Conservation (phyloP, 2,888 invertebrate genomes). For the Chromoteleia sp. region DNA sequence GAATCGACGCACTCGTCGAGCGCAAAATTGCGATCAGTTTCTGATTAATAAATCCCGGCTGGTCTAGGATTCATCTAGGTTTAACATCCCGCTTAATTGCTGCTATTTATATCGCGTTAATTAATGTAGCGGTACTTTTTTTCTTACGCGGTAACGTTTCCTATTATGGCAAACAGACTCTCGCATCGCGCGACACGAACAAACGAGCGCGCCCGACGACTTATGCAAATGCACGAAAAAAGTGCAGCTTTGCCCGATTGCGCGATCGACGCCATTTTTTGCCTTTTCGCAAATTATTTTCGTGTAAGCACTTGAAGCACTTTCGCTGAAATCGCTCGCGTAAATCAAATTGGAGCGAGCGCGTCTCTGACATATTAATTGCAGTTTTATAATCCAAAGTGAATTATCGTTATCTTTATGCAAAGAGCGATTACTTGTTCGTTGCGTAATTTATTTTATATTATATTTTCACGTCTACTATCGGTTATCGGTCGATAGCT, state of each 20-base stretch:
- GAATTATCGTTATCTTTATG: slow-evolving; percentile 6
- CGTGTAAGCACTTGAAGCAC: too few relatives aligned
- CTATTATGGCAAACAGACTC: slow-evolving; percentile 58
- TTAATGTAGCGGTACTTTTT: slow-evolving; percentile 57
- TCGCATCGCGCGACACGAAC: slow-evolving; percentile 27
- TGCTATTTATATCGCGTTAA: slow-evolving; percentile 45
- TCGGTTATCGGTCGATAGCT: neutral
- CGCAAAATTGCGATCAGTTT: slow-evolving; percentile 30
- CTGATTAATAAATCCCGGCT: slow-evolving; percentile 10
- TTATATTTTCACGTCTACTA: neutral
- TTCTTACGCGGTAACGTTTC: slow-evolving; percentile 35
- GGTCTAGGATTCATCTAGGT: slow-evolving; percentile 24
- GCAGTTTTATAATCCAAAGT: neutral
- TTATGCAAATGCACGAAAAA: slow-evolving; percentile 20
- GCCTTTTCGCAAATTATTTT: too few relatives aligned
- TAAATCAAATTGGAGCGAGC: too few relatives aligned
- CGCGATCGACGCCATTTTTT: too few relatives aligned
- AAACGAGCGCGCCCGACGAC: neutral
- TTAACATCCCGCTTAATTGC: slow-evolving; percentile 29
- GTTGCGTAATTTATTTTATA: neutral
- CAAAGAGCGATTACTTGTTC: neutral
- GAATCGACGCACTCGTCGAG: slow-evolving; percentile 22
- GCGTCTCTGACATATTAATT: neutral
- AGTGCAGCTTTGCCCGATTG: too few relatives aligned
- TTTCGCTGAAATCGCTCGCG: too few relatives aligned